Evolutionary conservation across 1,140 invertebrate species (phyloP).

Genomic region (Camponotus floridanus): DNA sequence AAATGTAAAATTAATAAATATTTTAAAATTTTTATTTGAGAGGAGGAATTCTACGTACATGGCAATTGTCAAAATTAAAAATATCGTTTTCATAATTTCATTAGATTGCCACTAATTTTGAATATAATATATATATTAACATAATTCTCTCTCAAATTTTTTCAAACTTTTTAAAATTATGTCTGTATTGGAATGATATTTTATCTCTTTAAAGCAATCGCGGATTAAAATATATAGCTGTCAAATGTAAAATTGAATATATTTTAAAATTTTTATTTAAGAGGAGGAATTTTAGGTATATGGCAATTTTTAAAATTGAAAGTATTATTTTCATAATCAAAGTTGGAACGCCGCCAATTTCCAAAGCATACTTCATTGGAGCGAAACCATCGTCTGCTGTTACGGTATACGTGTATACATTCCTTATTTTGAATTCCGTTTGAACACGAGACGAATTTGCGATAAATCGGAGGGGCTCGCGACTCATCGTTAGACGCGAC

Average conservation of each 20-base stretch:
- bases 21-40: too few relatives aligned
- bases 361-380: slow-evolving; percentile 1
- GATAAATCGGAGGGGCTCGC: slow-evolving; percentile 34
- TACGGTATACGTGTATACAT: not conserved
- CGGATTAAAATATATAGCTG: not conserved
- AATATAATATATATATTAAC: too few relatives aligned
- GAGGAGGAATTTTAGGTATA: not conserved
- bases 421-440: slow-evolving; percentile 50
- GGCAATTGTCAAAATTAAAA: too few relatives aligned
- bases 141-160: not conserved
- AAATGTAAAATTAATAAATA: too few relatives aligned
- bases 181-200: not conserved
- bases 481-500: slow-evolving; percentile 55
- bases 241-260: not conserved
- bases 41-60: too few relatives aligned
- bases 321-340: slow-evolving; percentile 11
- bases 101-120: too few relatives aligned
- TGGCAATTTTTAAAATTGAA: slow-evolving; percentile 20
- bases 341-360: slow-evolving; percentile 15
- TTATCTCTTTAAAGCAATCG: not conserved
- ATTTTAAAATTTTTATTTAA: not conserved
- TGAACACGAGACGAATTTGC: slow-evolving; percentile 47
- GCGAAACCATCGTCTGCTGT: not conserved
- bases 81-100: too few relatives aligned
- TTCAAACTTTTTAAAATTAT: not conserved